A percentile compares a stretch with the other conserved stretches of the same genome.
phyloP scores from a whole-genome alignment of 2,888 invertebrate species.

The Agonum fuliginosum region DNA sequence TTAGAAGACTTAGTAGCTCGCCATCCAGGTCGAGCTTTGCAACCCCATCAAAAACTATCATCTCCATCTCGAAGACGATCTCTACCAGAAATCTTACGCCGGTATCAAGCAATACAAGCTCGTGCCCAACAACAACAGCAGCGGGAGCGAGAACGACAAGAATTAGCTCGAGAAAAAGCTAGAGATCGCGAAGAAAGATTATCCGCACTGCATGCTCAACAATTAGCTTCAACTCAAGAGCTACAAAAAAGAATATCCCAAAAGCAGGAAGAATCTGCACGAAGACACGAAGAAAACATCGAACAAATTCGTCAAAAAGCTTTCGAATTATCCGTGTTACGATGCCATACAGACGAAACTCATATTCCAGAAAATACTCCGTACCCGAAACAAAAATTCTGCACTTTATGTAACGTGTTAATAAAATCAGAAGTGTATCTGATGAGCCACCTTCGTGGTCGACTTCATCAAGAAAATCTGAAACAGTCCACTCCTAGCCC shows the following conservation, averaged over 20 bases:
- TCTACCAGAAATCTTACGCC: constrained; percentile 85
- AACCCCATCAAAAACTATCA: constrained; percentile 94
- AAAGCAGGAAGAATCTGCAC: constrained; percentile 92
- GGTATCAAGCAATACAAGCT: constrained; percentile 92
- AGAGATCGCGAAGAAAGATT: constrained; percentile 77
- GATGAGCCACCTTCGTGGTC: constrained; percentile 82
- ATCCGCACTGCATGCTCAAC: constrained; percentile 89
- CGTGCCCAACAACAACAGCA: constrained; percentile 91
- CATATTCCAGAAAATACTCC: constrained; percentile 78
- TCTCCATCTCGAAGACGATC: constrained; percentile 91
- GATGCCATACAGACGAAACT: constrained; percentile 76
- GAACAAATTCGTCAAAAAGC: constrained; percentile 90
- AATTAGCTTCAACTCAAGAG: constrained; percentile 90
- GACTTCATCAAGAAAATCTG: constrained; percentile 80
- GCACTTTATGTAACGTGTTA: constrained; percentile 81
- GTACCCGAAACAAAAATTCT: constrained; percentile 81
- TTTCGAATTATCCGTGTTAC: constrained; percentile 83
- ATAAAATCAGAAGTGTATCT: constrained; percentile 84
- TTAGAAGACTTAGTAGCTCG: constrained; percentile 86
- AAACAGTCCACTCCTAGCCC: constrained; percentile 76
- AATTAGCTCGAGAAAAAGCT: constrained; percentile 86
- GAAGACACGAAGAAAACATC: constrained; percentile 90
- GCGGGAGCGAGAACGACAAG: constrained; percentile 82
- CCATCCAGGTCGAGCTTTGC: constrained; percentile 94
- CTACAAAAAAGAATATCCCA: constrained; percentile 92